Conservation (phyloP, 2,113 vertebrate genomes). For the Mionectes macconnelli region DNA sequence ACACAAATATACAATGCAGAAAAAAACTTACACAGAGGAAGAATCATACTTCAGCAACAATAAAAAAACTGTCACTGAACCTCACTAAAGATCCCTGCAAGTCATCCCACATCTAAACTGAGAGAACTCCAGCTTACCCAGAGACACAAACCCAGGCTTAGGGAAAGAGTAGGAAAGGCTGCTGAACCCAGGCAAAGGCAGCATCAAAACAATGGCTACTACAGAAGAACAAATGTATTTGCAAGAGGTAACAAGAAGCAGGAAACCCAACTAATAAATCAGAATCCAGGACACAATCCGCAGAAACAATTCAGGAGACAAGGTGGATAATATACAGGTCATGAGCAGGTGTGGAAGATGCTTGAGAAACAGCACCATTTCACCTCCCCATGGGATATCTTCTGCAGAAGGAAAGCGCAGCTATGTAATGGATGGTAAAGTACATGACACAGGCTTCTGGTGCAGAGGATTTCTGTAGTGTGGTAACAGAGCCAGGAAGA, state of each 20-base stretch:
- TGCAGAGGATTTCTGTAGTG: background rate
- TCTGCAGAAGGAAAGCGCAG: background rate
- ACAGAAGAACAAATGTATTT: background rate
- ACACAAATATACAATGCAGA: background rate
- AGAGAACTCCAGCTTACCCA: background rate
- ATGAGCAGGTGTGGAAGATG: background rate
- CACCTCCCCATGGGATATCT: background rate
- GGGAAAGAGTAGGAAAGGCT: background rate
- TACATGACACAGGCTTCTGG: background rate
- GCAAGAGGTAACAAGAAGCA: background rate
- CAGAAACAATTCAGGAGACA: background rate
- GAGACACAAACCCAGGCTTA: background rate
- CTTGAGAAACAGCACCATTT: background rate
- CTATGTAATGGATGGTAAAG: background rate
- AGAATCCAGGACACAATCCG: background rate
- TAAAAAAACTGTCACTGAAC: background rate
- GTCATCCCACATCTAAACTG: background rate
- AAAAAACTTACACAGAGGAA: background rate
- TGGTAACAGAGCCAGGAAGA: background rate
- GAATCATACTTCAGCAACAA: background rate
- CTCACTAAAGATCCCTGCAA: background rate
- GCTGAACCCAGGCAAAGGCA: background rate
- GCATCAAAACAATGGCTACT: background rate
- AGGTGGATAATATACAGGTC: background rate
- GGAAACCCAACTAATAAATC: background rate